These are phyloP conservation scores for Loxodonta africana DNA, from an alignment of 2,113 vertebrate species.

Conservation along the genomic window DNA sequence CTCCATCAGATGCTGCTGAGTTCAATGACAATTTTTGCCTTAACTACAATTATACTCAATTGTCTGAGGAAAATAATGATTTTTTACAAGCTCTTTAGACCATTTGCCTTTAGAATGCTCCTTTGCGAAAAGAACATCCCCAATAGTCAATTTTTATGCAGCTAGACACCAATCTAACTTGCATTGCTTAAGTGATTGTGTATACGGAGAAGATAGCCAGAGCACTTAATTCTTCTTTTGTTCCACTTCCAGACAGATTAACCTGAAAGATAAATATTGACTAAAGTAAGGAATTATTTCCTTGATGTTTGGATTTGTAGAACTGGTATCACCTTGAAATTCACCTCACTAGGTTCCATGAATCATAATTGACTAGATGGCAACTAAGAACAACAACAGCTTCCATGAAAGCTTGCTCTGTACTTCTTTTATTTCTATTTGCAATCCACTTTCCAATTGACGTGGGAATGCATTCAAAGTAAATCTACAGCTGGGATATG, in stretches of 20 bases:
- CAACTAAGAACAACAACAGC: neutral
- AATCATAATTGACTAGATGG: neutral
- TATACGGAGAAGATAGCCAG: conserved; percentile 47
- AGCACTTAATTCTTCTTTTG: conserved; percentile 64
- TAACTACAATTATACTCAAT: conserved; percentile 60
- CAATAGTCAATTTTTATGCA: conserved; percentile 76
- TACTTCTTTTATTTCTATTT: neutral
- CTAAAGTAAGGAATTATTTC: conserved; percentile 46
- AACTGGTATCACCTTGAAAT: conserved; percentile 59
- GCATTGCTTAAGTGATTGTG: conserved; percentile 64
- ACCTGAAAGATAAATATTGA: conserved; percentile 75
- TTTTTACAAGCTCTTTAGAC: conserved; percentile 55
- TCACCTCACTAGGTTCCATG: neutral
- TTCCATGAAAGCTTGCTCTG: neutral
- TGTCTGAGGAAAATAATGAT: conserved; percentile 67
- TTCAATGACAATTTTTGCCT: conserved; percentile 67
- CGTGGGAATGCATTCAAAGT: neutral
- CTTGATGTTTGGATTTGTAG: conserved; percentile 69
- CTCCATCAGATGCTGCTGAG: conserved; percentile 10
- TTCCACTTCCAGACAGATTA: conserved; percentile 61
- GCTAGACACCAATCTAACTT: conserved; percentile 67
- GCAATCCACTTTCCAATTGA: neutral
- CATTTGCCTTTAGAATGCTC: conserved; percentile 60
- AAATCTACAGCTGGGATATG: neutral
- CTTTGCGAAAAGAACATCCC: conserved; percentile 65